Percentiles rank a stretch among this genome's conserved stretches.
Evolutionary conservation across 2,113 vertebrate species (phyloP).

Genomic region (Lethenteron reissneri): DNA sequence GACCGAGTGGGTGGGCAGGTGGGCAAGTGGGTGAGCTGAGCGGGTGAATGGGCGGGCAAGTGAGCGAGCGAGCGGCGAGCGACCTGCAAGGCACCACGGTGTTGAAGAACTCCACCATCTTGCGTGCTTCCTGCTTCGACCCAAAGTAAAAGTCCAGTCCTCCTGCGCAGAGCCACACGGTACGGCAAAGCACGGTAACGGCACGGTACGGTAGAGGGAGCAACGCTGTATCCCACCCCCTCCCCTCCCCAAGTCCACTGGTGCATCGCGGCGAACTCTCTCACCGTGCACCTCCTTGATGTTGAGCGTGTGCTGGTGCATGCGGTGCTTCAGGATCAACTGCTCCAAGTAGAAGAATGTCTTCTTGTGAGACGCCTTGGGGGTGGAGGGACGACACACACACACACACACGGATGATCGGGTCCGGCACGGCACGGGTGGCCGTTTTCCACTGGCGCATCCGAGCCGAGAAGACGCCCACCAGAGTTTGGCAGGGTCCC

Average conservation of each 20-base stretch:
- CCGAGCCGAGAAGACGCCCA: too few relatives aligned
- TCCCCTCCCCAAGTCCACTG: too few relatives aligned
- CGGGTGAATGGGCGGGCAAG: too few relatives aligned
- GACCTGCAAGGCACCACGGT: constrained; percentile 77
- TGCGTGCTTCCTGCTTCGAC: constrained; percentile 76
- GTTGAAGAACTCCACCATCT: constrained; percentile 92
- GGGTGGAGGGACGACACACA: too few relatives aligned
- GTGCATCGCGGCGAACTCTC: constrained; percentile 7
- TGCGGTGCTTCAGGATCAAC: constrained; percentile 75
- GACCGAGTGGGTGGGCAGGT: too few relatives aligned
- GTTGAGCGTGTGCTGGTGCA: constrained; percentile 69
- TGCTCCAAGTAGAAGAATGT: constrained; percentile 94
- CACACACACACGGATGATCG: neutral
- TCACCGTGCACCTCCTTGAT: constrained; percentile 89
- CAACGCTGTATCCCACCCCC: too few relatives aligned
- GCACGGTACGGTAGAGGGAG: too few relatives aligned
- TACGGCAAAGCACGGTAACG: too few relatives aligned
- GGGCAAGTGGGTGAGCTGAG: too few relatives aligned
- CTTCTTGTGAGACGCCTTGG: constrained; percentile 73
- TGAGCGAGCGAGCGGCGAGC: too few relatives aligned
- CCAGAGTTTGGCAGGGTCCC: too few relatives aligned
- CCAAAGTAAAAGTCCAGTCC: constrained; percentile 90
- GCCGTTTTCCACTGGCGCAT: too few relatives aligned
- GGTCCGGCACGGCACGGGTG: neutral
- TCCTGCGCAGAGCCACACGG: constrained; percentile 27